Conservation (phyloP, 2,113 vertebrate genomes). For the Tonatia bakeri region DNA sequence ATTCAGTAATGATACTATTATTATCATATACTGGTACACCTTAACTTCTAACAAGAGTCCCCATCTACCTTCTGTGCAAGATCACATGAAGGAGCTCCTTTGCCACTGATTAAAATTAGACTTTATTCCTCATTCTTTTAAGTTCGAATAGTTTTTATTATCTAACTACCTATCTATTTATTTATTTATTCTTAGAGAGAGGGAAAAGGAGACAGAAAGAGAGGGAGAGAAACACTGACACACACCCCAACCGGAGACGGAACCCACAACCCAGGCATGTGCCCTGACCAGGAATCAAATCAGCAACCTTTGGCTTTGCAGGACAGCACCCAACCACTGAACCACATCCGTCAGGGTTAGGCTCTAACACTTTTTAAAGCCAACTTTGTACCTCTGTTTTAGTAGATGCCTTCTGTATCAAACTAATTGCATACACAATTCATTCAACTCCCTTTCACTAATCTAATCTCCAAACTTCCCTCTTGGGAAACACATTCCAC, state of each 20-base stretch:
- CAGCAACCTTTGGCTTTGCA: too few relatives aligned
- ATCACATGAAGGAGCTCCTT: neutral
- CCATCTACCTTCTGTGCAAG: neutral
- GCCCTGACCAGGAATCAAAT: too few relatives aligned
- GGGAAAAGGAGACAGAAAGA: too few relatives aligned
- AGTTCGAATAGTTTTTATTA: neutral
- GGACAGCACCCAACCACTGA: too few relatives aligned
- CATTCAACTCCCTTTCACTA: neutral
- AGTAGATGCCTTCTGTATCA: neutral
- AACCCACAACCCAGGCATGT: too few relatives aligned
- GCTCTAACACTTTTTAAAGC: neutral
- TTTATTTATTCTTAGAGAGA: too few relatives aligned
- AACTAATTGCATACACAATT: neutral
- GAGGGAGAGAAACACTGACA: too few relatives aligned
- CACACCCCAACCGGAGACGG: too few relatives aligned
- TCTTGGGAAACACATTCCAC: neutral
- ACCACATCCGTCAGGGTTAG: too few relatives aligned
- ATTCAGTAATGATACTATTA: neutral
- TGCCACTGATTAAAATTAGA: neutral
- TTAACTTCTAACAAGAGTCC: neutral
- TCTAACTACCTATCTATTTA: too few relatives aligned
- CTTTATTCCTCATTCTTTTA: neutral
- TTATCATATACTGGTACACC: neutral
- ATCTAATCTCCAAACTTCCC: neutral
- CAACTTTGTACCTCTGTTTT: neutral